A percentile compares a stretch with the other conserved stretches of the same genome.
Conservation (phyloP, 2,888 invertebrate genomes). For the Onchidella celtica region DNA sequence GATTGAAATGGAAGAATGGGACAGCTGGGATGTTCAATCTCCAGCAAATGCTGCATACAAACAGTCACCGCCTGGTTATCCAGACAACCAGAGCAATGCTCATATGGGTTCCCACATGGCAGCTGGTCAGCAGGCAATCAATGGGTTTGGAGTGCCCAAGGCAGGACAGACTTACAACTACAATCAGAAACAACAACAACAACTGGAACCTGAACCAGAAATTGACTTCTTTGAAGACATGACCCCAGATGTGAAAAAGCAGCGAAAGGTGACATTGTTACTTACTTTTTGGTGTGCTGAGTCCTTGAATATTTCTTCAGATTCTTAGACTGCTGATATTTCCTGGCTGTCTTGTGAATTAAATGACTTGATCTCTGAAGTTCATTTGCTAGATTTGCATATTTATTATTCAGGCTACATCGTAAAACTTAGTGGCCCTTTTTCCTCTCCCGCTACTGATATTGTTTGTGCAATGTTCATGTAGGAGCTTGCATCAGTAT, state of each 20-base stretch:
- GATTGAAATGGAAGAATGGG: conserved; percentile 70
- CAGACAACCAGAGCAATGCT: no score
- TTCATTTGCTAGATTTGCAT: no score
- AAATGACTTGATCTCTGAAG: no score
- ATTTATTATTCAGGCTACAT: no score
- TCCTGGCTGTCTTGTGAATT: no score
- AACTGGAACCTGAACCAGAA: conserved; percentile 64
- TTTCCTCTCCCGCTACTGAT: no score
- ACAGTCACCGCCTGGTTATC: neutral
- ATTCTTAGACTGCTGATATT: no score
- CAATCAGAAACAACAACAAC: conserved; percentile 45
- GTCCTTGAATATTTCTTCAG: no score
- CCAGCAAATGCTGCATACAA: neutral
- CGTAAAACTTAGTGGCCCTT: no score
- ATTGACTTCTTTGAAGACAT: conserved; percentile 74
- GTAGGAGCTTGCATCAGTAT: no score
- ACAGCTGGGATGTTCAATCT: conserved; percentile 65
- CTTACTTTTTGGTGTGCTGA: no score
- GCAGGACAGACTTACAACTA: conserved; percentile 12
- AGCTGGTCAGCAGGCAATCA: neutral
- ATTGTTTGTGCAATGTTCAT: no score
- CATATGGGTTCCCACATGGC: conserved; percentile 41
- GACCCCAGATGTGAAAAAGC: conserved; percentile 67
- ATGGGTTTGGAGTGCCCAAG: neutral
- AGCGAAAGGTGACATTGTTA: conserved; percentile 73